These are phyloP conservation scores for Dipodomys merriami DNA, from an alignment of 2,113 vertebrate species.

Conservation along the genomic window DNA sequence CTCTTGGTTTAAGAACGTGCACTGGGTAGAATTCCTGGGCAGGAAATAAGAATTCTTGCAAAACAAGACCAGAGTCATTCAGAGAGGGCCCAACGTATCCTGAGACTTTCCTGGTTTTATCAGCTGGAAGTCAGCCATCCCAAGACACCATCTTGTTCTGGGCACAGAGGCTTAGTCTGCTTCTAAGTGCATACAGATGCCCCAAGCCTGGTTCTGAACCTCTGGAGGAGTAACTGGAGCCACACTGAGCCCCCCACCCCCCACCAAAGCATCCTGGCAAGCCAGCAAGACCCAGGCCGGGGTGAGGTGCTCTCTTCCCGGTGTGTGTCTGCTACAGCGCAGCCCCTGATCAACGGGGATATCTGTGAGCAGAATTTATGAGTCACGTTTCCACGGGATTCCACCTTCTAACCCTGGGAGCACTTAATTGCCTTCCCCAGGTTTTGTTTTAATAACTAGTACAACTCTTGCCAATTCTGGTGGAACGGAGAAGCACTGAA, in stretches of 20 bases:
- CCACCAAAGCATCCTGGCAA: neutral
- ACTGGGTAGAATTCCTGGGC: neutral
- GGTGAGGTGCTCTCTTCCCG: neutral
- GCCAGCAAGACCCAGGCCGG: neutral
- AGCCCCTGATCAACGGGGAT: constrained; percentile 20
- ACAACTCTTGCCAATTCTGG: constrained; percentile 73
- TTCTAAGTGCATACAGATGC: neutral
- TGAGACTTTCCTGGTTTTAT: neutral
- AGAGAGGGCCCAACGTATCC: neutral
- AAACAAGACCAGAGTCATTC: neutral
- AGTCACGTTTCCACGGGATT: constrained; percentile 64
- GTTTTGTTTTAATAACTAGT: constrained; percentile 75
- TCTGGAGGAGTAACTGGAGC: neutral
- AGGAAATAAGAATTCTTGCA: constrained; percentile 9
- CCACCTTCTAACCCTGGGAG: constrained; percentile 71
- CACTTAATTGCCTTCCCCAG: constrained; percentile 76
- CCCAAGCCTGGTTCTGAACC: neutral
- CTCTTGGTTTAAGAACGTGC: neutral
- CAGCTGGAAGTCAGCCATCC: neutral
- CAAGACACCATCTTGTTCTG: neutral
- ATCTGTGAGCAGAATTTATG: constrained; percentile 74
- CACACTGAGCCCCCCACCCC: neutral
- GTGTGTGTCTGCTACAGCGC: neutral
- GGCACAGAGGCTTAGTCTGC: neutral
- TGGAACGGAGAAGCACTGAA: constrained; percentile 53